Evolutionary conservation across 2,113 vertebrate genomes (phyloP).

Genomic region (Hymenochirus boettgeri): DNA sequence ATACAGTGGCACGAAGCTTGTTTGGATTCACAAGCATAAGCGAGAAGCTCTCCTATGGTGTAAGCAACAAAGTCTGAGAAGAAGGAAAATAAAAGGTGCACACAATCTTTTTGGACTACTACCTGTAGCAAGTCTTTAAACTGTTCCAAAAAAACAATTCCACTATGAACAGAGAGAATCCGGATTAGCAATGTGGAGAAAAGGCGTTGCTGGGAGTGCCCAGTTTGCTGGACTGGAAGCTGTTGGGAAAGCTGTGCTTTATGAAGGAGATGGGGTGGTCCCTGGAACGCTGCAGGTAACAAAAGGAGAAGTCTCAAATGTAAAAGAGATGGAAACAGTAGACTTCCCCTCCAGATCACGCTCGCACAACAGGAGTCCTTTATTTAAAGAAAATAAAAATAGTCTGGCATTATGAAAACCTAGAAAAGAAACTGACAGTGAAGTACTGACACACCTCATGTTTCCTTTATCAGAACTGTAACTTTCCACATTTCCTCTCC

Average conservation of each 20-base stretch:
- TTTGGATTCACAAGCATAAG: not conserved
- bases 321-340: conserved; percentile 1
- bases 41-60: not conserved
- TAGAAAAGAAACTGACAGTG: not conserved
- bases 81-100: not conserved
- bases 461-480: no score
- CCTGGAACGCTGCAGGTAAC: conserved; percentile 10
- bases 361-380: conserved; percentile 22
- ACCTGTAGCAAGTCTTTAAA: not conserved
- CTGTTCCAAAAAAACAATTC: not conserved
- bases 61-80: not conserved
- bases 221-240: not conserved
- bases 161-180: not conserved
- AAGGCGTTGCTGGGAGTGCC: not conserved
- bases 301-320: conserved; percentile 4
- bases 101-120: not conserved
- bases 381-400: conserved; percentile 27
- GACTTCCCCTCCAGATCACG: conserved; percentile 27
- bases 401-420: conserved; percentile 14
- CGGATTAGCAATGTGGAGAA: not conserved
- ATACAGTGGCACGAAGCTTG: not conserved
- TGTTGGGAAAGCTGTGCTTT: conserved; percentile 20
- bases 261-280: conserved; percentile 23
- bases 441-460: no score
- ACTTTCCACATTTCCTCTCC: no score